Base-by-base conservation (phyloP, 2,113 vertebrate genomes). In the Rattus rattus region DNA sequence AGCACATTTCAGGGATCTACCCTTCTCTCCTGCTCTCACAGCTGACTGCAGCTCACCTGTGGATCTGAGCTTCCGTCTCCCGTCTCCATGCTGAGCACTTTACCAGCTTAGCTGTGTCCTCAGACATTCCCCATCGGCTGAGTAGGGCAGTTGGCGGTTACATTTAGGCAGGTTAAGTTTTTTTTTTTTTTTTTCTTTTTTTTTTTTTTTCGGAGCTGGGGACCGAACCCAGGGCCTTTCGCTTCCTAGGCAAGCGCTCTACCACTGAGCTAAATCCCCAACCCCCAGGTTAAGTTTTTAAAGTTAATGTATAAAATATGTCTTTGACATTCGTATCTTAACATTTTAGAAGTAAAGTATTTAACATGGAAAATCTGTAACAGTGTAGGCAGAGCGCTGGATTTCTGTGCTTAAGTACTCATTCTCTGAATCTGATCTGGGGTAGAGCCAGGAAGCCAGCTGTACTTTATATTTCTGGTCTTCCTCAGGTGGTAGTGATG, bases 301-400 rank as follows among this genome's bases (percentile, higher is more conserved):
- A 77, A 52, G 67, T 90, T 97, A 70, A 92, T 75, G 8, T 85
- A 59, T 49, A 65, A 77, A 88, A 0, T 88, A 72, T 12, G 6
- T 36, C 54, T 61, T 39, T 61, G 36, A 3, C 22, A 39, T 83
- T 83, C 24, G 7, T 84, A 59, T 28, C 54, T 96, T 90, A 54
- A 36, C 2, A 4, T 94, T 96, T 91, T 95, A 90, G 65, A 56
- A 56, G 26, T 76, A 16, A 86, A 86, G 43, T 86, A 81, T 94
- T 77, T 96, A 94, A 84, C 67, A 39, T 28, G 8, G 77, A 30
- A 93, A 67, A 33, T 97, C 54, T 88, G 22, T 95, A 70, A 85
- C 87, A 43, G 20, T 26, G 4, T 26, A 88, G 59, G 59, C 52
- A 92, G 43, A 91, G 24, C 88, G 87, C 88, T 91, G 61, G 76